Conservation (phyloP, 2,113 vertebrate genomes). For the Paraplagusia blochii region DNA sequence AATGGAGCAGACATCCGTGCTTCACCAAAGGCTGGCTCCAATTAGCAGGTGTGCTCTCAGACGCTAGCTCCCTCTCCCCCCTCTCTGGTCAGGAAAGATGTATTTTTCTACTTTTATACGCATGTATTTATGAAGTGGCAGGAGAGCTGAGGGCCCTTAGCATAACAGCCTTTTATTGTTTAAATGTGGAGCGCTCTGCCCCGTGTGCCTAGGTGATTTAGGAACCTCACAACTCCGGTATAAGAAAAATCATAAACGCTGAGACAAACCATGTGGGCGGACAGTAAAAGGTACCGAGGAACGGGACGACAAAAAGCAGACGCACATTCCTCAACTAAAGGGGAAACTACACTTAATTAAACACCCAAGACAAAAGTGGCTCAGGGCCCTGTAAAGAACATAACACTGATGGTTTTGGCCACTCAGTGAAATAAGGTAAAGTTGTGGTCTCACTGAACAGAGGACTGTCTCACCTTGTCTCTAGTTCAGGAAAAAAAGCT, state of each 20-base stretch:
- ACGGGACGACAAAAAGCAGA: constrained; percentile 93
- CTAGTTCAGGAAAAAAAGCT: constrained; percentile 5
- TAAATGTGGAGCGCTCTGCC: constrained; percentile 91
- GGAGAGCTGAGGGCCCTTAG: constrained; percentile 95
- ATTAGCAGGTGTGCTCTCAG: constrained; percentile 99
- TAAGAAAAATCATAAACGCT: constrained; percentile 95
- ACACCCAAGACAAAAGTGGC: constrained; percentile 90
- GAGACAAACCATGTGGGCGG: constrained; percentile 96
- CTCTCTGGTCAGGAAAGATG: constrained; percentile 62
- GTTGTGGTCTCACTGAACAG: constrained; percentile 61
- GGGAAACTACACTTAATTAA: constrained; percentile 99
- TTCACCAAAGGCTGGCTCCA: constrained; percentile 95
- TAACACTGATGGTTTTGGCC: constrained; percentile 50
- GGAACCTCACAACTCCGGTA: constrained; percentile 88
- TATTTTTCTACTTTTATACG: constrained; percentile 82
- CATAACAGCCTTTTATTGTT: constrained; percentile 98
- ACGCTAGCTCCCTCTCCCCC: constrained; percentile 49
- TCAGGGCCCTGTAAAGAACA: constrained; percentile 83
- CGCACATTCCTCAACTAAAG: constrained; percentile 91
- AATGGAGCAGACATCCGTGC: constrained; percentile 84
- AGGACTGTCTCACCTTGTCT: constrained; percentile 47
- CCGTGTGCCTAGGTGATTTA: constrained; percentile 96
- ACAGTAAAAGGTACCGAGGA: constrained; percentile 78
- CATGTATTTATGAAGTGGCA: constrained; percentile 99
- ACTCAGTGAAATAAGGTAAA: constrained; percentile 54